Base-by-base conservation (phyloP, 1,140 invertebrate genomes). In the Drosophila teissieri region DNA sequence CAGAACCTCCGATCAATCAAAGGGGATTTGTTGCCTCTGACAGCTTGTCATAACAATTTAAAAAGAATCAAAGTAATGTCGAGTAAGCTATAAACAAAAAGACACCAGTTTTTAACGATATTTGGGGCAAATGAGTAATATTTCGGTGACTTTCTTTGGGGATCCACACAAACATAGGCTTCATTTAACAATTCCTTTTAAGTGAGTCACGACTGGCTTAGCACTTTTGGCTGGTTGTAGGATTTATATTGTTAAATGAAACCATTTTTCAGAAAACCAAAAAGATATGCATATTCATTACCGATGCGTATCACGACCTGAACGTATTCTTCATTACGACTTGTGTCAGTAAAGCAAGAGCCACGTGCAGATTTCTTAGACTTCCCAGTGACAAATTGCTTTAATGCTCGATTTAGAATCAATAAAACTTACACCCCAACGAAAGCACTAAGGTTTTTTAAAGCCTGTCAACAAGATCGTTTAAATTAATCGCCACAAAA, bases 1-100 rank as follows among this genome's bases (percentile, higher is more conserved):
- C 52, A 56, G 45, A 39, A 74, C 40, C 45, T 36, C 11, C 24
- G 5, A 55, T 75, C 72, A 56, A 75, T 75, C 70, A 74, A 51
- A 17, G 11, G 3, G 10, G 45, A 52, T 65, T 53, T 15, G 27
- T 27, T 27, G 11, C 40, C 31, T 49, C 37, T 54, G 82, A 78
- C 82, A 75, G 83, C 78, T 80, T 65, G 80, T 76, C 77, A 80
- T 75, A 90, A 85, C 75, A 90, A 86, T 90, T 90, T 76, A 79
- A 86, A 81, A 77, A 34, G 37, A 65, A 86, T 90, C 72, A 62
- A 58, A 48, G 14, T 72, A 51, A 73, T 65, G 68, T 40, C 67
- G 44, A n/a, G 69, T 34, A 60, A 85, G 42, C 73, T 40, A 53
- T 55, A 61, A 78, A 58, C 49, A 31, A 15, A 31, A 57, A 31